Evolutionary conservation across 2,797 vertebrate genomes (phyloP), one percentile per base, ranked within the genome.

Genomic region (Tinamus major): DNA sequence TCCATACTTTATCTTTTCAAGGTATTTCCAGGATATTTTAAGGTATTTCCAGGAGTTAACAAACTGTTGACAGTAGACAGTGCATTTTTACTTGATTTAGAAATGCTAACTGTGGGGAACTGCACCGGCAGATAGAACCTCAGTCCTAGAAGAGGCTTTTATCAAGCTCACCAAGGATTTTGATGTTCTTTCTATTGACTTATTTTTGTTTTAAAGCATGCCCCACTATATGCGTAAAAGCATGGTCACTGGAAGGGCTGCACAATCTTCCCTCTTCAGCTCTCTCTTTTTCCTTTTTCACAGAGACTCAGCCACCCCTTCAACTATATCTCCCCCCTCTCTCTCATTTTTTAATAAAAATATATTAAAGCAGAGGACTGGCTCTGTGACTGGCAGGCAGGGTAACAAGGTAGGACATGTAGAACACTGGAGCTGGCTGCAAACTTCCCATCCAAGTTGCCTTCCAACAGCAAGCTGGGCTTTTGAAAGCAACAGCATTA

Each of bases 401-500:
- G 1, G 5, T 42, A 69, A 19, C 27, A 84, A 80, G 23, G n/a
- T 5, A 59, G 24, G 4, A 39, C 31, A n/a, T 14, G 8, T 24
- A 33, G 48, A 86, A 70, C 46, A 27, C 16, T 74, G 80, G 64
- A 18, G 18, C 21, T 86, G 42, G 21, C 39, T 70, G 61, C 35
- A 81, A 76, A 87, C 16, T 82, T 69, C 41, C 49, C 49, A 33
- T 46, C 53, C 79, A 53, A 20, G 42, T 58, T 82, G 53, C 23
- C 41, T 84, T 84, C 5, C 2, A 89, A 83, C 2, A 46, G 64
- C 56, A 81, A 10, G 51, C 35, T 46, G 35, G 44, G 19, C 26
- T 85, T 72, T 46, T 39, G 39, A 69, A 80, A 93, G 48, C 70
- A 90, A 71, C 37, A 81, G 37, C 8, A 3, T 46, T 75, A 35